Percentiles rank a stretch among this genome's conserved stretches.
These are phyloP conservation scores for Ooceraea biroi DNA, from an alignment of 1,140 invertebrate species.

Conservation along the genomic window DNA sequence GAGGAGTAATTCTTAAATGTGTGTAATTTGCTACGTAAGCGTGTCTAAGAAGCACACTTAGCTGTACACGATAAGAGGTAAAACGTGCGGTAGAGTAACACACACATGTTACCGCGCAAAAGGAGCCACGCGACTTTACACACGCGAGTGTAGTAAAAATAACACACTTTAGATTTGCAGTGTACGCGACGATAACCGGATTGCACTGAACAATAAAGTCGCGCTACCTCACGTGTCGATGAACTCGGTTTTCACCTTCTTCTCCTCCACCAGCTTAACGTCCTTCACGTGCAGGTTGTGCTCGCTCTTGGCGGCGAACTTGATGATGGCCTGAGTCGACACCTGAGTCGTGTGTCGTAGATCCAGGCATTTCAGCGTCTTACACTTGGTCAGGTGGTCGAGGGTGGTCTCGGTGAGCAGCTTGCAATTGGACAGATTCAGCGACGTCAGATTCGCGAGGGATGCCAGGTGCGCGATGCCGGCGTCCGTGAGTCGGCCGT, in stretches of 20 bases:
- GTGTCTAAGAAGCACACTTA: too few species aligned
- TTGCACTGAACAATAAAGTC: slow-evolving; percentile 60
- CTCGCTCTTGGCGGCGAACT: slow-evolving; percentile 92
- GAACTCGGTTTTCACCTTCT: slow-evolving; percentile 71
- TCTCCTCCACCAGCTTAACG: slow-evolving; percentile 90
- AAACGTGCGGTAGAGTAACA: too few species aligned
- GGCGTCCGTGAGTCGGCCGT: slow-evolving; percentile 94
- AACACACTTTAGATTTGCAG: too few species aligned
- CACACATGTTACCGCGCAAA: too few species aligned
- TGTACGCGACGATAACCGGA: slow-evolving; percentile 46
- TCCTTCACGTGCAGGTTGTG: slow-evolving; percentile 92
- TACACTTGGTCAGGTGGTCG: slow-evolving; percentile 91
- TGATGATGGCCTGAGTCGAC: slow-evolving; percentile 92
- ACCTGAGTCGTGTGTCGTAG: slow-evolving; percentile 92
- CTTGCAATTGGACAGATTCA: slow-evolving; percentile 93
- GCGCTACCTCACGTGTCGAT: slow-evolving; percentile 71
- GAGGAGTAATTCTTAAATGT: too few species aligned
- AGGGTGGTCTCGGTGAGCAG: slow-evolving; percentile 93
- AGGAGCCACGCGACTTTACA: too few species aligned
- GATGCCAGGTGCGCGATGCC: slow-evolving; percentile 94
- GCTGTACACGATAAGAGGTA: too few species aligned
- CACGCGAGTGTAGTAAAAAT: too few species aligned
- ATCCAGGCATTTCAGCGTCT: slow-evolving; percentile 89
- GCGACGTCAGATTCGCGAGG: slow-evolving; percentile 87
- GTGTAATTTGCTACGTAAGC: too few species aligned